A percentile compares a stretch with the other conserved stretches of the same genome.
phyloP scores from a whole-genome alignment of 2,888 invertebrate genomes.

The Drosophila buzzatii region DNA sequence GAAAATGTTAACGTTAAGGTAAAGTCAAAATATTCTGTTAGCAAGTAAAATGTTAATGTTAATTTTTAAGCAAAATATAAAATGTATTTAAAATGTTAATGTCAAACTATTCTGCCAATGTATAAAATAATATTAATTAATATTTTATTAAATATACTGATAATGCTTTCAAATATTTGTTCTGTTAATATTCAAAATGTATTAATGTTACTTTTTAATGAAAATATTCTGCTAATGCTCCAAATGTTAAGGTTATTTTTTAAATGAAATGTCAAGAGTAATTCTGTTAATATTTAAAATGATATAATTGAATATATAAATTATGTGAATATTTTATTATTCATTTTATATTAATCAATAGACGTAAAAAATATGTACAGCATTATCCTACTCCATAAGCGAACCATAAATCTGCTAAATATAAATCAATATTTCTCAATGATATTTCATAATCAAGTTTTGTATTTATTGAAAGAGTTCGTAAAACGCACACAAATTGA shows the following conservation, averaged over 20 bases:
- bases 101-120: not conserved
- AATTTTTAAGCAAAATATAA: not conserved
- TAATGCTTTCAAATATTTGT: not conserved
- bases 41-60: not conserved
- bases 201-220: not conserved
- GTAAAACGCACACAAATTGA: not conserved
- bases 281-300: not conserved
- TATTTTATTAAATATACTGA: not conserved
- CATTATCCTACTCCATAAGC: too few species aligned
- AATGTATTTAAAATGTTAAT: not conserved
- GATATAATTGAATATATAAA: rapidly evolving
- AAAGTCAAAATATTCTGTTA: not conserved
- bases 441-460: not conserved
- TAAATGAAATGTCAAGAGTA: too few species aligned
- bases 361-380: too few species aligned
- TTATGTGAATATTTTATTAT: too few species aligned
- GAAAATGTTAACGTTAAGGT: not conserved
- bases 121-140: not conserved
- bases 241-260: too few species aligned
- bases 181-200: not conserved
- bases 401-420: not conserved
- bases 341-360: too few species aligned
- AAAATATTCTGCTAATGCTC: not conserved
- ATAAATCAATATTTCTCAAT: not conserved
- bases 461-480: not conserved